Conservation (phyloP, 1,140 invertebrate species). For the Drosophila prosaltans region DNA sequence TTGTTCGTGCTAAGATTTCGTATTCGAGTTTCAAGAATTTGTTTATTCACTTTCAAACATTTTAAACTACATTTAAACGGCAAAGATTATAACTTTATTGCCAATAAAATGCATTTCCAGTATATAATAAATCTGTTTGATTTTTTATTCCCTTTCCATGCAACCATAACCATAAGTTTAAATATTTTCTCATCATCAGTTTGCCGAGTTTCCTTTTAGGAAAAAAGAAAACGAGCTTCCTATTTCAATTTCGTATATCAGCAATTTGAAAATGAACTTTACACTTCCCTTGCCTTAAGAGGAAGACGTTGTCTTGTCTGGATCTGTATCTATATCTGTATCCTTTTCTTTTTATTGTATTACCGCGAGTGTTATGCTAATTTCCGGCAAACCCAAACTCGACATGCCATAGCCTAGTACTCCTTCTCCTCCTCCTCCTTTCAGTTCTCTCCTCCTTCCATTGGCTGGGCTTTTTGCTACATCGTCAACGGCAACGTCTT, state of each 20-base stretch:
- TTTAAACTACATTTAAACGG: no score
- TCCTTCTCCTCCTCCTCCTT: not conserved
- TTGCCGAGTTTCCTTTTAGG: slow-evolving; percentile 39
- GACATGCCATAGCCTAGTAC: slow-evolving; percentile 35
- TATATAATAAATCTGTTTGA: not conserved
- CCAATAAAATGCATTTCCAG: no score
- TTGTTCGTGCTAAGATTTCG: slow-evolving; percentile 75
- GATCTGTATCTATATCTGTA: slow-evolving; percentile 62
- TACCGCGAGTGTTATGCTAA: slow-evolving; percentile 81
- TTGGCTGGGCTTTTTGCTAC: not conserved
- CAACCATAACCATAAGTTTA: not conserved
- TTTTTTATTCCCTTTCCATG: not conserved
- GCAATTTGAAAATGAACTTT: slow-evolving; percentile 74
- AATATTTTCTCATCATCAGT: not conserved
- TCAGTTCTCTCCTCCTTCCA: not conserved
- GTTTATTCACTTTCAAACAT: no score
- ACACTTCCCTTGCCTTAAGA: slow-evolving; percentile 42
- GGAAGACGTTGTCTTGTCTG: slow-evolving; percentile 13
- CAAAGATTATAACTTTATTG: not conserved
- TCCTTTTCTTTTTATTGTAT: slow-evolving; percentile 80
- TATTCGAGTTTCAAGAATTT: no score
- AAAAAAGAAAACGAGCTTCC: slow-evolving; percentile 54
- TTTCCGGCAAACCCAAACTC: slow-evolving; percentile 63
- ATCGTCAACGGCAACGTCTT: slow-evolving; percentile 34
- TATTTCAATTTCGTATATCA: slow-evolving; percentile 78